Conservation (phyloP, 2,797 vertebrate genomes). For the Sebastes elongatus region DNA sequence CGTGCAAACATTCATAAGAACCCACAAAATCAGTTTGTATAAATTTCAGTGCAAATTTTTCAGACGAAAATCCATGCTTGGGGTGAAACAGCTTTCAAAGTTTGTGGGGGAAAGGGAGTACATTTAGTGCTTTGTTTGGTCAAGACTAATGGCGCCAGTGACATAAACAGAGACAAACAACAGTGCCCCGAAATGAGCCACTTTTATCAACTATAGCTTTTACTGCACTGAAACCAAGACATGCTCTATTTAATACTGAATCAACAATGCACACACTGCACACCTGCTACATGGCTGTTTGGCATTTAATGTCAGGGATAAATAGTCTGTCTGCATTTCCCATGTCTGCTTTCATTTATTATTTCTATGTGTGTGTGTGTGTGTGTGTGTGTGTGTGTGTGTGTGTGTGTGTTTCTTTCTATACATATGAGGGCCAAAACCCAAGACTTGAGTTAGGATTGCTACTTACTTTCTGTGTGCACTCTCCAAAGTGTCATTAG, state of each 20-base stretch:
- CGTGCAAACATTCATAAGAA: background rate
- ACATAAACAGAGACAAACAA: slow-evolving; percentile 25
- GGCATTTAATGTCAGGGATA: background rate
- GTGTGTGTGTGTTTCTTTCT: background rate
- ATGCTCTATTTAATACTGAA: slow-evolving; percentile 25
- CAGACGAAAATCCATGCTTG: background rate
- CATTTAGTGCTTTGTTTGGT: background rate
- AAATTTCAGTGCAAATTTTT: background rate
- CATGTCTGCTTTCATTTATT: slow-evolving; percentile 8
- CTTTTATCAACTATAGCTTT: background rate
- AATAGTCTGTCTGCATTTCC: background rate
- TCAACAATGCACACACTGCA: slow-evolving; percentile 14
- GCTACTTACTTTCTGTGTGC: background rate
- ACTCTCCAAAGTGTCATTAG: background rate
- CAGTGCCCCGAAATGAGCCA: background rate
- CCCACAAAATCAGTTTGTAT: background rate
- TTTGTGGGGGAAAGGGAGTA: background rate
- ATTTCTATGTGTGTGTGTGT: background rate
- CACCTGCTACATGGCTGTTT: slow-evolving; percentile 21
- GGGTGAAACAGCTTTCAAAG: background rate
- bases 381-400: no score
- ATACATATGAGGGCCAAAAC: background rate
- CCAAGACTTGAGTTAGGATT: background rate
- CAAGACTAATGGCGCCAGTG: background rate
- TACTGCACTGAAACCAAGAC: slow-evolving; percentile 16